Evolutionary conservation across 2,888 invertebrate genomes (phyloP).

Genomic region (Limnephilus rhombicus): DNA sequence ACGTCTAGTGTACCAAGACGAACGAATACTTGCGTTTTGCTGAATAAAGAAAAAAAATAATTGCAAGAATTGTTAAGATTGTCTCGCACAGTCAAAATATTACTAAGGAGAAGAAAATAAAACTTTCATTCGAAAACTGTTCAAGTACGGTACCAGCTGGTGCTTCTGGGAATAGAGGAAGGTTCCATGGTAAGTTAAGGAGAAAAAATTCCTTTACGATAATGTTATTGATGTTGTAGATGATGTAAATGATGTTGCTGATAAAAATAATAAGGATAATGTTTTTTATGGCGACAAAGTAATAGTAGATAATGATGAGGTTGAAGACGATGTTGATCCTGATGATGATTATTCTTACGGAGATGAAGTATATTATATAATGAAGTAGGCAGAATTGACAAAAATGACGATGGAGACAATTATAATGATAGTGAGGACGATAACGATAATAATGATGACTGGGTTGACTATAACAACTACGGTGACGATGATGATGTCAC

Average conservation of each 20-base stretch:
- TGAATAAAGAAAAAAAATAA: background rate
- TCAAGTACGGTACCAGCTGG: background rate
- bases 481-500: background rate
- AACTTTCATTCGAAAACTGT: background rate
- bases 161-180: too few species aligned
- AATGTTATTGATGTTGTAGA: too few species aligned
- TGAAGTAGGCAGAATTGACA: background rate
- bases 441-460: background rate
- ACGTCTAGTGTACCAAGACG: slow-evolving; percentile 80
- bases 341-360: background rate
- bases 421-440: background rate
- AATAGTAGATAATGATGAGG: too few species aligned
- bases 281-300: too few species aligned
- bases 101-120: background rate
- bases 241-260: too few species aligned
- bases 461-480: background rate
- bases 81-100: too few species aligned
- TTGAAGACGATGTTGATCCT: too few species aligned
- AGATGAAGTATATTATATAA: background rate
- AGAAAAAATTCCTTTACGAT: background rate
- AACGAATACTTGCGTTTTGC: slow-evolving; percentile 71
- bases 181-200: too few species aligned
- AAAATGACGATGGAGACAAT: background rate
- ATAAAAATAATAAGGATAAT: too few species aligned
- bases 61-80: too few species aligned